A percentile compares a stretch with the other conserved stretches of the same genome.
Conservation (phyloP, 2,888 invertebrate species). For the Thysanoteuthis rhombus region DNA sequence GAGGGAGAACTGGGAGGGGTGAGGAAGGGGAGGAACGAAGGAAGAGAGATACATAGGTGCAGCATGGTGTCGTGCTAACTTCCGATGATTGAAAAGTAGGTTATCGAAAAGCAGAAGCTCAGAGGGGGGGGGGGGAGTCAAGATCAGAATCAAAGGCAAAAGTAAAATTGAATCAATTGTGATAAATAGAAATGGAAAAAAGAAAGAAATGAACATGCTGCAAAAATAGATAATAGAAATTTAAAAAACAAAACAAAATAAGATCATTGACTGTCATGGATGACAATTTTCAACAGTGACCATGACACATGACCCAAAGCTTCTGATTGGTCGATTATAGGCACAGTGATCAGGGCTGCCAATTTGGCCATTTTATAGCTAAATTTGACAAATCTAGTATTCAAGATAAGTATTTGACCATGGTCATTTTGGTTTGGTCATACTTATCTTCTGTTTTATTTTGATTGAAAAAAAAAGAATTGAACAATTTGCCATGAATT, state of each 20-base stretch:
- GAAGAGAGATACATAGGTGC: not conserved
- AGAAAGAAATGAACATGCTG: not conserved
- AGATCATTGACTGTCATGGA: not conserved
- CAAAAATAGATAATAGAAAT: not conserved
- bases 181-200: not conserved
- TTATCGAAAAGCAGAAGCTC: not conserved
- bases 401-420: too few relatives aligned
- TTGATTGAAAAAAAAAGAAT: too few relatives aligned
- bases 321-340: not conserved
- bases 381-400: too few relatives aligned
- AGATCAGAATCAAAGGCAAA: not conserved
- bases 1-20: too few relatives aligned
- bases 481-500: too few relatives aligned
- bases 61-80: not conserved
- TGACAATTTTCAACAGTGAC: not conserved
- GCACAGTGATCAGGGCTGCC: too few relatives aligned
- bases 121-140: not conserved
- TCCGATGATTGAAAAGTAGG: not conserved
- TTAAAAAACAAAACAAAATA: not conserved
- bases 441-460: too few relatives aligned
- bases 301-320: conserved; percentile 12
- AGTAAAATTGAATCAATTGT: not conserved
- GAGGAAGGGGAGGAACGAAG: not conserved
- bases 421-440: too few relatives aligned
- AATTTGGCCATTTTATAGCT: too few relatives aligned